A percentile compares a stretch with the other conserved stretches of the same genome.
These are phyloP conservation scores for Anoncus sp. DNA, from an alignment of 2,888 invertebrate species.

Conservation along the genomic window DNA sequence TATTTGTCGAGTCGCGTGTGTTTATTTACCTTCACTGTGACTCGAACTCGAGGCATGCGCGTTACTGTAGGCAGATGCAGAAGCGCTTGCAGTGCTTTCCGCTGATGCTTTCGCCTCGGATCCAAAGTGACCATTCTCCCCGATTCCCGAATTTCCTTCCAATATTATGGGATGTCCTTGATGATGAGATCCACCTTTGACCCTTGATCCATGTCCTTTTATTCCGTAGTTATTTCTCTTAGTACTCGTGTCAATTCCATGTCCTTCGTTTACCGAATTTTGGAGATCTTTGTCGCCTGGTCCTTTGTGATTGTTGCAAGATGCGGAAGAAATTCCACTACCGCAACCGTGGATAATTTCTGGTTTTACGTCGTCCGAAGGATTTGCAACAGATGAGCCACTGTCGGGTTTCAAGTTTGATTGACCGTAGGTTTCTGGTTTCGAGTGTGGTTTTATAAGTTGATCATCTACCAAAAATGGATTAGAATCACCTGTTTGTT, in stretches of 20 bases:
- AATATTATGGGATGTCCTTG: constrained; percentile 25
- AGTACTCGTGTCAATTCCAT: neutral
- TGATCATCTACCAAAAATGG: neutral
- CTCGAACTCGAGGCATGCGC: constrained; percentile 48
- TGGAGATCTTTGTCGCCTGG: neutral
- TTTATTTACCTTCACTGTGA: constrained; percentile 32
- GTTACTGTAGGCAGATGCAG: constrained; percentile 41
- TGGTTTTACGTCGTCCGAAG: neutral
- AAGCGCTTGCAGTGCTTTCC: constrained; percentile 41
- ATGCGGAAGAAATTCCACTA: constrained; percentile 4
- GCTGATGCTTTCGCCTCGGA: constrained; percentile 3
- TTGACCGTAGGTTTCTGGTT: neutral
- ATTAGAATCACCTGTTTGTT: neutral
- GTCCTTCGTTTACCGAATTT: constrained; percentile 8
- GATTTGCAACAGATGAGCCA: neutral
- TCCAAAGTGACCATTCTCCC: neutral
- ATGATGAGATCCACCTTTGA: constrained; percentile 47
- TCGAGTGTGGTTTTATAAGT: neutral
- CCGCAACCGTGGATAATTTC: constrained; percentile 11
- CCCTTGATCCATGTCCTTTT: constrained; percentile 41
- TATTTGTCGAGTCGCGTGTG: neutral
- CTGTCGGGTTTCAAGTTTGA: neutral
- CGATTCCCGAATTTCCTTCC: constrained; percentile 15
- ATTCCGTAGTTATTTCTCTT: constrained; percentile 14
- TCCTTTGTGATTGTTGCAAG: neutral